These are phyloP conservation scores for Lophius americanus DNA, from an alignment of 2,797 vertebrate species.

Conservation along the genomic window DNA sequence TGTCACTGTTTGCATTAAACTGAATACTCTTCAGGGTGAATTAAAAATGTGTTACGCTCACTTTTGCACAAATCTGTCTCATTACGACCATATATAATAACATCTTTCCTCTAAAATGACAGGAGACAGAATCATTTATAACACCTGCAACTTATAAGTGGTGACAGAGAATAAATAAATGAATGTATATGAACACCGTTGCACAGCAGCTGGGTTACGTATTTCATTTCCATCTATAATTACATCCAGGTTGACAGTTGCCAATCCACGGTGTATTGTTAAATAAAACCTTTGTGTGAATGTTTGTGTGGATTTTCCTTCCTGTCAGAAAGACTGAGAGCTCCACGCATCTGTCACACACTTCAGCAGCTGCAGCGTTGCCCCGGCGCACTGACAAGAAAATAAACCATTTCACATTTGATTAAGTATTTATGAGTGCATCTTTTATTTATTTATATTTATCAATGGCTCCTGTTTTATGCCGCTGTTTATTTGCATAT, in stretches of 20 bases:
- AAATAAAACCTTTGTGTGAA: slow-evolving; percentile 57
- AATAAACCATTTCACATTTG: slow-evolving; percentile 73
- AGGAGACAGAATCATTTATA: slow-evolving; percentile 25
- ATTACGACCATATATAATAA: too few species aligned
- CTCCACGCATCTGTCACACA: slow-evolving; percentile 47
- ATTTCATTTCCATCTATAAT: slow-evolving; percentile 70
- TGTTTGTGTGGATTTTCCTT: slow-evolving; percentile 50
- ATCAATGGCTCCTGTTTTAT: slow-evolving; percentile 53
- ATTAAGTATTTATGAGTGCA: slow-evolving; percentile 71
- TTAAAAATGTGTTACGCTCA: too few species aligned
- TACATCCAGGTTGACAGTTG: slow-evolving; percentile 61
- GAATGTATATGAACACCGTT: slow-evolving; percentile 24
- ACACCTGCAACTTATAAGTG: slow-evolving; percentile 48
- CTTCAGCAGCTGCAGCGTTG: slow-evolving; percentile 43
- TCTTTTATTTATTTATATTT: slow-evolving; percentile 67
- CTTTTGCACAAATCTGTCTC: too few species aligned
- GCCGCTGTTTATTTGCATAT: slow-evolving; percentile 37
- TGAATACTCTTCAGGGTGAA: too few species aligned
- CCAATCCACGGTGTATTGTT: slow-evolving; percentile 60
- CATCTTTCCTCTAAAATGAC: slow-evolving; percentile 9
- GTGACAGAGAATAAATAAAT: too few species aligned
- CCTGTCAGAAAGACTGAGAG: slow-evolving; percentile 25
- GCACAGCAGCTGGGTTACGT: slow-evolving; percentile 57
- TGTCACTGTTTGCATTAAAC: too few species aligned
- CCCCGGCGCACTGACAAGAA: slow-evolving; percentile 55